Evolutionary conservation across 2,113 vertebrate species (phyloP).

Genomic region (Corapipo altera): DNA sequence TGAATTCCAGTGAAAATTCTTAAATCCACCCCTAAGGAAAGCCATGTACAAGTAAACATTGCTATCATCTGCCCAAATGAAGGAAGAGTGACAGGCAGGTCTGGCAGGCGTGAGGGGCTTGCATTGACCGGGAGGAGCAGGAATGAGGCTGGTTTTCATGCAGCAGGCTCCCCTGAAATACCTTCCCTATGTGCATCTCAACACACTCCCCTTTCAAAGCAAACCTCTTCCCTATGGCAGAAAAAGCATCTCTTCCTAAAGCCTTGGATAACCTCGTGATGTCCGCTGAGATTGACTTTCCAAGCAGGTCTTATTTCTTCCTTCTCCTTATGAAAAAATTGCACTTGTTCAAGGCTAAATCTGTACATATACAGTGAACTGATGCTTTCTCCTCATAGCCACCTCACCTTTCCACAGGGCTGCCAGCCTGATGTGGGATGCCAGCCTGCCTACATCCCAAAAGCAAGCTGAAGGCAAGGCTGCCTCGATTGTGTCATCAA

Average conservation of each 20-base stretch:
- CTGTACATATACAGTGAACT: accelerated
- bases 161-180: not conserved
- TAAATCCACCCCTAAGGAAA: not conserved
- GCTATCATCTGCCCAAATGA: not conserved
- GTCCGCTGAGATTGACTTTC: not conserved
- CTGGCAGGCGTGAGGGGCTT: not conserved
- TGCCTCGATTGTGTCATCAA: accelerated
- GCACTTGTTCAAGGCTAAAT: not conserved
- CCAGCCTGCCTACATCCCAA: not conserved
- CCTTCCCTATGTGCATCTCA: not conserved
- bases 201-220: not conserved
- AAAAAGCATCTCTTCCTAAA: not conserved
- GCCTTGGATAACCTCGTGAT: not conserved
- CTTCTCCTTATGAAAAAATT: not conserved
- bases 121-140: not conserved
- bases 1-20: not conserved
- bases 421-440: not conserved
- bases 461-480: not conserved
- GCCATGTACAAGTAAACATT: not conserved
- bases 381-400: not conserved
- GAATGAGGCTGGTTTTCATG: not conserved
- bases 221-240: not conserved
- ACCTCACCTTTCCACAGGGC: not conserved
- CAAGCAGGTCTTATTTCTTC: not conserved
- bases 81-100: not conserved